Conservation (phyloP, 1,140 invertebrate genomes). For the Psilanteris sp. region DNA sequence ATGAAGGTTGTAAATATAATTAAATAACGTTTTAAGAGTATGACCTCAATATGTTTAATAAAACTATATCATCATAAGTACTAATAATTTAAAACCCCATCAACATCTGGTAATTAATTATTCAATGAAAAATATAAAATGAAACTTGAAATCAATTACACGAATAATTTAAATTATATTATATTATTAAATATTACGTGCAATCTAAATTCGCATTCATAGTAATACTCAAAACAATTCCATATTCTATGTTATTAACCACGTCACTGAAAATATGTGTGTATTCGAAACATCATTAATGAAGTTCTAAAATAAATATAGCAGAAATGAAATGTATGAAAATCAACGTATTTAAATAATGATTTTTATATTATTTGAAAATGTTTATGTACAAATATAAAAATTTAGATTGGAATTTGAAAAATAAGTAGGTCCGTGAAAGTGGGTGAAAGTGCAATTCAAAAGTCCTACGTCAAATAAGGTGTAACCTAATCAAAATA, state of each 20-base stretch:
- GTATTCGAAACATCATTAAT: too few relatives aligned
- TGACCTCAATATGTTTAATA: conserved; percentile 38
- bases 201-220: too few relatives aligned
- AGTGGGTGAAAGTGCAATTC: conserved; percentile 46
- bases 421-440: conserved; percentile 69
- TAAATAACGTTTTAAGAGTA: conserved; percentile 20
- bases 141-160: too few relatives aligned
- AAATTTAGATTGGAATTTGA: conserved; percentile 11
- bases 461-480: conserved; percentile 44
- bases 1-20: too few relatives aligned
- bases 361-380: too few relatives aligned
- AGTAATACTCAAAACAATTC: too few relatives aligned
- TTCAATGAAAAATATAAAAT: too few relatives aligned
- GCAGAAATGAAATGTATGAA: too few relatives aligned
- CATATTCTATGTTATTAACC: conserved; percentile 18
- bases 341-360: too few relatives aligned
- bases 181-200: too few relatives aligned
- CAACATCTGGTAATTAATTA: conserved; percentile 14
- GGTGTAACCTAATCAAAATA: background rate
- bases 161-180: too few relatives aligned
- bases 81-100: conserved; percentile 1
- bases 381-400: conserved; percentile 4
- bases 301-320: too few relatives aligned
- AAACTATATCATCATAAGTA: conserved; percentile 38
- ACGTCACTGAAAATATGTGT: conserved; percentile 23